Percentiles rank a stretch among this genome's conserved stretches.
These are phyloP conservation scores for Amphipyra berbera DNA, from an alignment of 2,888 invertebrate genomes.

Conservation along the genomic window DNA sequence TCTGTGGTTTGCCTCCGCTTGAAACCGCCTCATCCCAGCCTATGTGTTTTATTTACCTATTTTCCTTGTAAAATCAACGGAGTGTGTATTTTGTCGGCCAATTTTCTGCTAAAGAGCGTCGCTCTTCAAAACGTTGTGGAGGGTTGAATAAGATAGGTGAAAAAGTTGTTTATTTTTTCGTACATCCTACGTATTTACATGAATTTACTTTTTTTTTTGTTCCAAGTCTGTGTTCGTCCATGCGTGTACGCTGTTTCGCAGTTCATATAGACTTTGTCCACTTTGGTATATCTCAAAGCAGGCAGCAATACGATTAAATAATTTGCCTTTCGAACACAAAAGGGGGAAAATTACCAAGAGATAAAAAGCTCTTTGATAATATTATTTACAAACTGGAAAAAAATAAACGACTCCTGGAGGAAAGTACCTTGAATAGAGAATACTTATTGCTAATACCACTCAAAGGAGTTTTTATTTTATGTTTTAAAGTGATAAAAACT, in stretches of 20 bases:
- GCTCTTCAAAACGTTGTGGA: slow-evolving; percentile 17
- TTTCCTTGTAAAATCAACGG: slow-evolving; percentile 46
- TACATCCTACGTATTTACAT: no score
- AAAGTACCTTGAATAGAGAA: no score
- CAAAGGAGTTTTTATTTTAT: no score
- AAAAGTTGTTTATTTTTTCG: slow-evolving; percentile 10
- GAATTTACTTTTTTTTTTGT: no score
- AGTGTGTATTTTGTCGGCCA: slow-evolving; percentile 45
- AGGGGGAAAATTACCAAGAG: slow-evolving; percentile 5
- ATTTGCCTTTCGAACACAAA: slow-evolving; percentile 11
- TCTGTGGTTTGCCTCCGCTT: slow-evolving; percentile 35
- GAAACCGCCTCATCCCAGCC: slow-evolving; percentile 13
- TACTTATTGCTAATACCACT: no score
- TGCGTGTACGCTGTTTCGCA: no score
- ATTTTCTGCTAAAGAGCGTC: slow-evolving; percentile 38
- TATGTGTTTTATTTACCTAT: slow-evolving; percentile 48
- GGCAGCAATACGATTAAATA: slow-evolving; percentile 1
- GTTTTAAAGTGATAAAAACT: no score
- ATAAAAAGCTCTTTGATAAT: slow-evolving; percentile 23
- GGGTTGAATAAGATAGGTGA: slow-evolving; percentile 9
- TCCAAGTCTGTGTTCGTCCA: not conserved
- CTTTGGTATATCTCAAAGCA: slow-evolving; percentile 6
- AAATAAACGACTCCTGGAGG: no score
- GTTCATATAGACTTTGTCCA: not conserved
- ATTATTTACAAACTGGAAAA: no score